Percentiles rank a stretch among this genome's conserved stretches.
These are phyloP conservation scores for Apocrypta bakeri DNA, from an alignment of 1,140 invertebrate genomes.

Conservation along the genomic window DNA sequence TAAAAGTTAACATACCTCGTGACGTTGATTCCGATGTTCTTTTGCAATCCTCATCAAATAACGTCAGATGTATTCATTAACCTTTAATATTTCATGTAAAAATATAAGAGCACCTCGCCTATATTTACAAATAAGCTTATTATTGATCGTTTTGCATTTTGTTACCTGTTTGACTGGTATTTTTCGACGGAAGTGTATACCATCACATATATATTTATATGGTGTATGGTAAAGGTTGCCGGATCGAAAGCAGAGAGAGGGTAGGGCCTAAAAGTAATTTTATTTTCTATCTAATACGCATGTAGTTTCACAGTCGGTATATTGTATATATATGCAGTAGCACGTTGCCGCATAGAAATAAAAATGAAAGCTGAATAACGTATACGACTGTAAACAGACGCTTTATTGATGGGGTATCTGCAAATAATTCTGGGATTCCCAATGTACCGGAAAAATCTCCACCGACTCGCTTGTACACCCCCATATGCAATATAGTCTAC, in stretches of 20 bases:
- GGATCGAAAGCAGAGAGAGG: neutral
- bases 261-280: conserved; percentile 11
- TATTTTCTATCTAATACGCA: conserved; percentile 28
- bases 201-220: too few species aligned
- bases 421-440: conserved; percentile 40
- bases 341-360: neutral
- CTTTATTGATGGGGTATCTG: conserved; percentile 44
- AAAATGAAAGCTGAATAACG: conserved; percentile 42
- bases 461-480: conserved; percentile 8
- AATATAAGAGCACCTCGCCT: neutral
- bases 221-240: neutral
- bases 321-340: neutral
- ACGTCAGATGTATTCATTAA: neutral
- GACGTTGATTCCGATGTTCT: neutral
- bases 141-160: conserved; percentile 28
- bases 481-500: neutral
- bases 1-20: neutral
- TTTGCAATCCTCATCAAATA: neutral
- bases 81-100: neutral
- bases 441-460: neutral
- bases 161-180: conserved; percentile 2
- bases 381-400: conserved; percentile 46
- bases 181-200: neutral
- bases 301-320: conserved; percentile 10
- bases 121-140: conserved; percentile 5